Base-by-base conservation (phyloP, 2,888 invertebrate genomes). In the Eilema griseolum region DNA sequence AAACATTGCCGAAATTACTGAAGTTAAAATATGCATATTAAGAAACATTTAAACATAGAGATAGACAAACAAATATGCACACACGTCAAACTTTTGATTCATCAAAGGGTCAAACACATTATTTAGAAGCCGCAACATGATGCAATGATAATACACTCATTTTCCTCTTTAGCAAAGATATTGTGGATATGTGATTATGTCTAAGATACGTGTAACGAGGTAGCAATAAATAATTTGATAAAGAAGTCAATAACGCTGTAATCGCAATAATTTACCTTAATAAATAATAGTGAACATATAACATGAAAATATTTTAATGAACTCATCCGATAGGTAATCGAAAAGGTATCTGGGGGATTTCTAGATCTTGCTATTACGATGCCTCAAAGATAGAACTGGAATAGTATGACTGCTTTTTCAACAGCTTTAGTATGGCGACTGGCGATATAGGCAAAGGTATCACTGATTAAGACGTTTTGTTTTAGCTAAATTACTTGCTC, bases 291-390 rank as follows among this genome's bases (percentile, higher is more conserved):
- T n/a, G n/a, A n/a, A n/a, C n/a, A n/a, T n/a, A n/a, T n/a, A n/a
- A n/a, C n/a, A n/a, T n/a, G 20, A 52, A n/a, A 52, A 52, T 52
- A 46, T 52, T 52, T n/a, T 52, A 52, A n/a, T 52, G 52, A 52
- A 3, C 20, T 52, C 20, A 8, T 52, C n/a, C 10, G 52, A n/a
- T 1, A 41, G 14, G 41, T 41, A n/a, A 20, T 20, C 14, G 16
- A 41, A 16, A 41, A 41, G 46, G 7, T 7, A 20, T 20, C 46
- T 20, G 16, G 7, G 20, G 20, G 20, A 20, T 46, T 3, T 46
- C 20, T 46, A 46, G 20, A 7, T 37, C 33, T 33, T 33, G 4
- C 20, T 46, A 41, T 41, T 3, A 14, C 16, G 16, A 4, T 41
- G 0, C 41, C 8, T 11, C 33, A 10, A 10, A 33, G 37, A n/a